Percentiles rank a stretch among this genome's conserved stretches.
phyloP scores from a whole-genome alignment of 2,888 invertebrate genomes.

The Leptopterna dolabrata region DNA sequence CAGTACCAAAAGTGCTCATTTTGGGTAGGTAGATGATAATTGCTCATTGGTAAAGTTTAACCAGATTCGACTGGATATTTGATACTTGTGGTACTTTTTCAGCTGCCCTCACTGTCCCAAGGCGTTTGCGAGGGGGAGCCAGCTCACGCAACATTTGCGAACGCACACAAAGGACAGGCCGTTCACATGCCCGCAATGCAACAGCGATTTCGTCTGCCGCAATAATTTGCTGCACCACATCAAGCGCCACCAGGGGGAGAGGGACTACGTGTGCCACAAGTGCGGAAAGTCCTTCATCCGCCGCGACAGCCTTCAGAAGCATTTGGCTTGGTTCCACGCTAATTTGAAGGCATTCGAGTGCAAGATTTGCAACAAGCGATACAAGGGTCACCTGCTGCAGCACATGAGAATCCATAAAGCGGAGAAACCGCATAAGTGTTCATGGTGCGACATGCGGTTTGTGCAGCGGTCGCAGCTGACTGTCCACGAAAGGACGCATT shows the following conservation, averaged over 20 bases:
- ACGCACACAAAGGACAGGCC: conserved; percentile 80
- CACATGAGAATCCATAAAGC: conserved; percentile 85
- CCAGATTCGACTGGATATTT: not conserved
- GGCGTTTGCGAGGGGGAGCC: conserved; percentile 79
- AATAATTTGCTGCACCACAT: conserved; percentile 70
- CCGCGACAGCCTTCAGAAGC: conserved; percentile 80
- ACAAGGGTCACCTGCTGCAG: conserved; percentile 84
- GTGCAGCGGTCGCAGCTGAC: conserved; percentile 86
- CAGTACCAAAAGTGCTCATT: too few species aligned
- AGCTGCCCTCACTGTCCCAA: conserved; percentile 71
- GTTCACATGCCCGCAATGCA: conserved; percentile 78
- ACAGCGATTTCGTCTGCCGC: conserved; percentile 76
- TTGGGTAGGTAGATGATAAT: too few species aligned
- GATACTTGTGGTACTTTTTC: conserved; percentile 29
- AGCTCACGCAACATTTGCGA: conserved; percentile 79
- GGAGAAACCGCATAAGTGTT: conserved; percentile 81
- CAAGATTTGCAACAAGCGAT: conserved; percentile 81
- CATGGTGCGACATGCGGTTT: conserved; percentile 81
- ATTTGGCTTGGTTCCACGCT: conserved; percentile 80
- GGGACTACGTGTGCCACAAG: conserved; percentile 82
- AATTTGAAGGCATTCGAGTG: conserved; percentile 82
- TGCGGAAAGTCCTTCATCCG: conserved; percentile 84
- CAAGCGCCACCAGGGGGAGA: conserved; percentile 77
- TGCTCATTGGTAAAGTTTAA: too few species aligned
- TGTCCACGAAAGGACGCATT: conserved; percentile 86